A percentile compares a stretch with the other conserved stretches of the same genome.
phyloP scores from a whole-genome alignment of 2,797 vertebrate species.

The Astyanax mexicanus region DNA sequence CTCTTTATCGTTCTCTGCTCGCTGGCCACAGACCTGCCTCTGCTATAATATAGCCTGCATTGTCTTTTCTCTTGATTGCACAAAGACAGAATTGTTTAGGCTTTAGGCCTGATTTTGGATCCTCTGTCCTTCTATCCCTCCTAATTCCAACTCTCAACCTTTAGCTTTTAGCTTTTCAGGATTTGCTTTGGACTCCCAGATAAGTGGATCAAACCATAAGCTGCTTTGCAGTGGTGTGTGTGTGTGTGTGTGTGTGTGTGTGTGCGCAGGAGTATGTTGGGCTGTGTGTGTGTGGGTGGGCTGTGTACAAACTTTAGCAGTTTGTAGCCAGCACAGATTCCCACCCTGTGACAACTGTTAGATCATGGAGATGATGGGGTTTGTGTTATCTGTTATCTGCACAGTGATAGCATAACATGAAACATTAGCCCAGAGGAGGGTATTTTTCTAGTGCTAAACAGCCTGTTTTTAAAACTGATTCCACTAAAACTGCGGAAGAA shows the following conservation, averaged over 20 bases:
- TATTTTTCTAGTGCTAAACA: too few relatives aligned
- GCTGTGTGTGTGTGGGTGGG: slow-evolving; percentile 27
- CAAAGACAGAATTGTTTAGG: slow-evolving; percentile 56
- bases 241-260: slow-evolving; percentile 33
- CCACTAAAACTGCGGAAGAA: too few relatives aligned
- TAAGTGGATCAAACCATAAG: slow-evolving; percentile 64
- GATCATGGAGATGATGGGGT: slow-evolving; percentile 21
- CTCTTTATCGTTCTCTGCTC: slow-evolving; percentile 21
- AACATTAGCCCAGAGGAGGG: too few relatives aligned
- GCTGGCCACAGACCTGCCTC: slow-evolving; percentile 10
- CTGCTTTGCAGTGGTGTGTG: slow-evolving; percentile 46
- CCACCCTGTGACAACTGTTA: slow-evolving; percentile 45
- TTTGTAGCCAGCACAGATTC: slow-evolving; percentile 36
- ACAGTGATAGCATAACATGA: too few relatives aligned
- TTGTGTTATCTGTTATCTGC: background rate
- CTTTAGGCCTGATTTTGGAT: slow-evolving; percentile 47
- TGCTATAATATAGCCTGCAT: background rate
- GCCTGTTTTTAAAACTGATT: too few relatives aligned
- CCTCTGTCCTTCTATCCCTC: slow-evolving; percentile 36
- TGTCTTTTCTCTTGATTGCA: slow-evolving; percentile 27
- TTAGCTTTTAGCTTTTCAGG: slow-evolving; percentile 56
- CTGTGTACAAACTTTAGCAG: slow-evolving; percentile 31
- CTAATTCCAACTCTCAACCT: slow-evolving; percentile 52
- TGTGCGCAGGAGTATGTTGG: slow-evolving; percentile 27
- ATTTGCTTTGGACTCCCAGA: slow-evolving; percentile 60